Conservation (phyloP, 2,888 invertebrate species). For the Drosophila cyrtoloma region DNA sequence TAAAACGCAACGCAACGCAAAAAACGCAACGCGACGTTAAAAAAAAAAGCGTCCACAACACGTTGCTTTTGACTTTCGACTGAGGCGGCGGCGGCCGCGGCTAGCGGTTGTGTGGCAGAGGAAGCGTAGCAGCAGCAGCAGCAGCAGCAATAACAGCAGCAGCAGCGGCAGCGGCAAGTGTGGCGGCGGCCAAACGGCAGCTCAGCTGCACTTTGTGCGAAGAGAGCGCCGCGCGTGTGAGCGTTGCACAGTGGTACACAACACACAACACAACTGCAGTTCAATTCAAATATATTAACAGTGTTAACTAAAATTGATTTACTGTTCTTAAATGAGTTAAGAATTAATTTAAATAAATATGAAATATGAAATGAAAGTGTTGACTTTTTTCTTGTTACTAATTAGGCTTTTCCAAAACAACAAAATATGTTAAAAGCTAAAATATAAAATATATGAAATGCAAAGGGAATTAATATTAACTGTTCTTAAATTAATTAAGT, state of each 20-base stretch:
- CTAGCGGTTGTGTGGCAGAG: constrained; percentile 76
- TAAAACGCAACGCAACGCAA: constrained; percentile 75
- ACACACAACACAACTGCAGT: constrained; percentile 5
- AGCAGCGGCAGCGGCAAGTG: constrained; percentile 71
- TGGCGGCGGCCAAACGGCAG: constrained; percentile 75
- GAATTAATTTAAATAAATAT: not conserved
- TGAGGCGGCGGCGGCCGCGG: constrained; percentile 77
- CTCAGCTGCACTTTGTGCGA: constrained; percentile 81
- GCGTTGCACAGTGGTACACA: constrained; percentile 52
- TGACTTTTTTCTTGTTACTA: too few relatives aligned
- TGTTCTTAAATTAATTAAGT: too few relatives aligned
- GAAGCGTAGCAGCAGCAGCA: constrained; percentile 70
- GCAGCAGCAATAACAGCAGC: constrained; percentile 46
- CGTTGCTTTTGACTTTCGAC: constrained; percentile 81
- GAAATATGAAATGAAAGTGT: not conserved
- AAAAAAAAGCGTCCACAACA: constrained; percentile 81
- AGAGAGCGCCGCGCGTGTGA: constrained; percentile 62
- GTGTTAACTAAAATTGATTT: not conserved
- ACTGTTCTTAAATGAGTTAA: not conserved
- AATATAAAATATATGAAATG: too few relatives aligned
- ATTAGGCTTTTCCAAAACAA: too few relatives aligned
- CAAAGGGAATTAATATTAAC: too few relatives aligned
- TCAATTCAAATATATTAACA: not conserved
- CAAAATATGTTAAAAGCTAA: too few relatives aligned
- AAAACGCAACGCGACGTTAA: constrained; percentile 80